phyloP scores from a whole-genome alignment of 2,888 invertebrate genomes.

The Lymantria dispar region DNA sequence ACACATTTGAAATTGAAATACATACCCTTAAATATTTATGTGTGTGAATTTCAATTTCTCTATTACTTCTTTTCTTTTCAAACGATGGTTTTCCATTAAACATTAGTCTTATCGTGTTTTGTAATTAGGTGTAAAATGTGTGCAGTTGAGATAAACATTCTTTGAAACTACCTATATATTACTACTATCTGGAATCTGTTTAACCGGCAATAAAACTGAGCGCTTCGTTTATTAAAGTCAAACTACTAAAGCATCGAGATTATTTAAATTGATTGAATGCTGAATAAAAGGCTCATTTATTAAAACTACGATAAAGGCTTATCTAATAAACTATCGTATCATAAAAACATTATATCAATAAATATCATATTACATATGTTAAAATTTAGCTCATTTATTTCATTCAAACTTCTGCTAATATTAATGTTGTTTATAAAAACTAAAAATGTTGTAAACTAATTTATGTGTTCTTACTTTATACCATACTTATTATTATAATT shows the following conservation, averaged over 20 bases:
- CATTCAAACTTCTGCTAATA: conserved; percentile 17
- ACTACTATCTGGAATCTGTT: too few relatives aligned
- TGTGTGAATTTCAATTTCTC: too few relatives aligned
- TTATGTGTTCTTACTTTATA: neutral
- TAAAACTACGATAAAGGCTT: conserved; percentile 10
- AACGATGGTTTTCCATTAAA: too few relatives aligned
- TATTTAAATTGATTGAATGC: conserved; percentile 14
- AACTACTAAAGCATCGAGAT: conserved; percentile 6
- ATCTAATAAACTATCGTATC: conserved; percentile 1
- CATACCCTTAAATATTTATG: too few relatives aligned
- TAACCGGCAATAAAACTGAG: too few relatives aligned
- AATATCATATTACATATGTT: neutral
- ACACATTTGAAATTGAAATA: too few relatives aligned
- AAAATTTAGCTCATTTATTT: neutral
- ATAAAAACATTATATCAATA: conserved; percentile 13
- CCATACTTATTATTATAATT: too few relatives aligned
- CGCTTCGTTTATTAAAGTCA: neutral
- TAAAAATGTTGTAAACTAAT: conserved; percentile 25
- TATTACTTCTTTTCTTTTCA: too few relatives aligned
- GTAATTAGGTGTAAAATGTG: too few relatives aligned
- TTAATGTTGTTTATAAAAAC: conserved; percentile 15
- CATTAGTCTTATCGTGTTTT: too few relatives aligned
- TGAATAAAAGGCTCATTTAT: conserved; percentile 19
- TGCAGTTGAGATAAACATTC: too few relatives aligned
- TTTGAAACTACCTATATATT: too few relatives aligned